Evolutionary conservation across 1,140 invertebrate genomes (phyloP).

Genomic region (Asbolus verrucosus): DNA sequence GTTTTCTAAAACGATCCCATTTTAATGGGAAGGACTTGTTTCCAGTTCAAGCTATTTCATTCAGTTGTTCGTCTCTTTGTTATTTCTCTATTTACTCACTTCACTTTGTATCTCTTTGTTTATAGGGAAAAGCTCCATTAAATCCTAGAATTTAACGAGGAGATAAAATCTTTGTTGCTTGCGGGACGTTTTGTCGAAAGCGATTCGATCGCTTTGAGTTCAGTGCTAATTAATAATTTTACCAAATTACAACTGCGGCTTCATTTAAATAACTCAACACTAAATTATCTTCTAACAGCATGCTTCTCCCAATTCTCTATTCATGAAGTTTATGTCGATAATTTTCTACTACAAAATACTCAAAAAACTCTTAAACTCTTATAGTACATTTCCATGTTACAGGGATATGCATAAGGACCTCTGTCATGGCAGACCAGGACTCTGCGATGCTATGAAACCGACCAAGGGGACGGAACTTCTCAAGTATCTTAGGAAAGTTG

Average conservation of each 20-base stretch:
- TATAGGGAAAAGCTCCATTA: slow-evolving; percentile 18
- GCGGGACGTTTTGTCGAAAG: not conserved
- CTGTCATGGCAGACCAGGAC: slow-evolving; percentile 78
- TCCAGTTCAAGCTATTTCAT: not conserved
- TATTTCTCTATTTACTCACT: slow-evolving; percentile 32
- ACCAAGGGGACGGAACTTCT: slow-evolving; percentile 87
- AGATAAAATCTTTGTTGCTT: slow-evolving; percentile 31
- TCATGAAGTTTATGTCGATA: too few relatives aligned
- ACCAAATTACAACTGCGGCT: too few relatives aligned
- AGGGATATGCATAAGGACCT: slow-evolving; percentile 88
- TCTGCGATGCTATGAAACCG: slow-evolving; percentile 90
- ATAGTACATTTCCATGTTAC: slow-evolving; percentile 48
- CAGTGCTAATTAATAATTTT: too few relatives aligned
- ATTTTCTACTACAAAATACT: too few relatives aligned
- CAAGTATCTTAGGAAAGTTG: slow-evolving; percentile 84
- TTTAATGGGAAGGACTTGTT: slow-evolving; percentile 3
- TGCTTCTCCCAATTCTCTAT: too few relatives aligned
- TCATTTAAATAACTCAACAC: too few relatives aligned
- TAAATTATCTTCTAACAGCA: too few relatives aligned
- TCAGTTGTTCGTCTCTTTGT: slow-evolving; percentile 5
- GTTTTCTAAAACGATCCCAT: slow-evolving; percentile 47
- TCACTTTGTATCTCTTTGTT: slow-evolving; percentile 36
- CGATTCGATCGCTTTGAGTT: not conserved
- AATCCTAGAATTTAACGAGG: slow-evolving; percentile 22
- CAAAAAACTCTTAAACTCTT: too few relatives aligned